phyloP scores from a whole-genome alignment of 2,113 vertebrate genomes.

The Onychostruthus taczanowskii region DNA sequence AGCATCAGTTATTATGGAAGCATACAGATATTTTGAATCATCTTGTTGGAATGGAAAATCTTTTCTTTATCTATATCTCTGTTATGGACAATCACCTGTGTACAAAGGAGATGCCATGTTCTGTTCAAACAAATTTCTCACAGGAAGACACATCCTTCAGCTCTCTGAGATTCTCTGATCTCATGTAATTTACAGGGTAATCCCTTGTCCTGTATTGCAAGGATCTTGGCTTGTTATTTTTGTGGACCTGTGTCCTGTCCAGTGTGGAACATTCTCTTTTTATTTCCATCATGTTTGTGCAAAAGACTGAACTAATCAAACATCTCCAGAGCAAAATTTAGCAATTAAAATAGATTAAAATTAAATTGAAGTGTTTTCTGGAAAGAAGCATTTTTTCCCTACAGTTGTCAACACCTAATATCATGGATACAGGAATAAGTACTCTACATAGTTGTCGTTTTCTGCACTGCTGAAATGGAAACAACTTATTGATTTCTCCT shows the following conservation, averaged over 20 bases:
- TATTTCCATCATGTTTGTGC: neutral
- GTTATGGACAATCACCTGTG: neutral
- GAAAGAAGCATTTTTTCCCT: neutral
- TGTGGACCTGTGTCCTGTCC: neutral
- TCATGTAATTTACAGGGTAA: neutral
- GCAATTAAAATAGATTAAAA: neutral
- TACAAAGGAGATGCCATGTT: neutral
- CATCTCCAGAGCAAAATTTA: neutral
- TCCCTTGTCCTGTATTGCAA: neutral
- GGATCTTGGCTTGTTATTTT: neutral
- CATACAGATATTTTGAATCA: neutral
- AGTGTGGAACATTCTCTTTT: neutral
- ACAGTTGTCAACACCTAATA: neutral
- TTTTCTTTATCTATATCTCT: neutral
- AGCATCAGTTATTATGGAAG: neutral
- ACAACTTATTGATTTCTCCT: neutral
- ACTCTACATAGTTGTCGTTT: neutral
- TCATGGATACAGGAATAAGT: neutral
- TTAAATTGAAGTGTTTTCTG: neutral
- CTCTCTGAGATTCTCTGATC: neutral
- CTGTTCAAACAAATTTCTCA: neutral
- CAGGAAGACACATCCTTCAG: accelerated
- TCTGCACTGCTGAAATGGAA: neutral
- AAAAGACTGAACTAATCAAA: neutral
- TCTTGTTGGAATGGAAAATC: neutral